A percentile compares a stretch with the other conserved stretches of the same genome.
phyloP scores from a whole-genome alignment of 2,113 vertebrate species.

The Columbina picui region DNA sequence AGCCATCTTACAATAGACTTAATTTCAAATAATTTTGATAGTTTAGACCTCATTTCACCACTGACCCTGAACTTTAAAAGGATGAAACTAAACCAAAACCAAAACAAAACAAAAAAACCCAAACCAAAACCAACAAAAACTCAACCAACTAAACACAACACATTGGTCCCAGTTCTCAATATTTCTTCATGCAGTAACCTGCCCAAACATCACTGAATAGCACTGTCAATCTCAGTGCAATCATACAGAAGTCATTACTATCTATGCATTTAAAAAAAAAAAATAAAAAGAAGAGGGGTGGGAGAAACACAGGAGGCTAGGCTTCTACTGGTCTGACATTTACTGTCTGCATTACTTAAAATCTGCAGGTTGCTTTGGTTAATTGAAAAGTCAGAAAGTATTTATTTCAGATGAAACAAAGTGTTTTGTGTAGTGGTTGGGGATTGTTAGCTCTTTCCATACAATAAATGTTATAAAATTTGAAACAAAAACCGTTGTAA shows the following conservation, averaged over 20 bases:
- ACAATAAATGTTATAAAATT: background rate
- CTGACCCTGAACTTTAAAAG: background rate
- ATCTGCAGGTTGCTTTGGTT: background rate
- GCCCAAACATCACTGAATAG: background rate
- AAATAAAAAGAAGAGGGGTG: rapidly evolving
- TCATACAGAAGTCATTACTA: background rate
- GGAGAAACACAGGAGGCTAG: background rate
- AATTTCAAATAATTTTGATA: background rate
- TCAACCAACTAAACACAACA: background rate
- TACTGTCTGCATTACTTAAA: background rate
- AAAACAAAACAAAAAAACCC: background rate
- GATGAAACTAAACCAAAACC: background rate
- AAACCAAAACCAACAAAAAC: background rate
- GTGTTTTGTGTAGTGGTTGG: background rate
- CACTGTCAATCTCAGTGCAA: background rate
- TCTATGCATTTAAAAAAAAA: background rate
- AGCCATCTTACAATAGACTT: background rate
- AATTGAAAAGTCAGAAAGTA: background rate
- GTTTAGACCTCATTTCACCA: background rate
- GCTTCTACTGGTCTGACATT: background rate
- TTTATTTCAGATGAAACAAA: background rate
- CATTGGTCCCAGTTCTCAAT: background rate
- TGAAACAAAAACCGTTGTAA: background rate
- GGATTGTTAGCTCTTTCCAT: background rate
- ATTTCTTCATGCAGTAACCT: background rate